A percentile compares a stretch with the other conserved stretches of the same genome.
phyloP scores from a whole-genome alignment of 2,888 invertebrate species.

The Agelastica alni region DNA sequence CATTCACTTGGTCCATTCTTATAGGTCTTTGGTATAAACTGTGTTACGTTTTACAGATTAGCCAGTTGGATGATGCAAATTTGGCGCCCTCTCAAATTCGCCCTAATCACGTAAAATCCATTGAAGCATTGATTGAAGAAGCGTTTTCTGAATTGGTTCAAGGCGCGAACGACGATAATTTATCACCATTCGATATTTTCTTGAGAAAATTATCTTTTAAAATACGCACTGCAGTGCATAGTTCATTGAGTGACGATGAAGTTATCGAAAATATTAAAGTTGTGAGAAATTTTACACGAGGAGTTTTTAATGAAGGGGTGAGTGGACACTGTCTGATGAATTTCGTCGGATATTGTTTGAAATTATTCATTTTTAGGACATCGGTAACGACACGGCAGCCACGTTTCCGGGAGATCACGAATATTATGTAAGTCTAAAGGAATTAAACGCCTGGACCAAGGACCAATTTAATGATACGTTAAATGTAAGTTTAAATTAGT shows the following conservation, averaged over 20 bases:
- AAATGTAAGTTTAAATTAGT: slow-evolving; percentile 32
- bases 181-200: slow-evolving; percentile 41
- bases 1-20: no score
- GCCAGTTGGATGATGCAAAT: neutral
- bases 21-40: no score
- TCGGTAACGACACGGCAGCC: slow-evolving; percentile 14
- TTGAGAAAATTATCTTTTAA: slow-evolving; percentile 41
- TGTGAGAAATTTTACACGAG: slow-evolving; percentile 44
- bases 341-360: no score
- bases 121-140: slow-evolving; percentile 41
- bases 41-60: no score
- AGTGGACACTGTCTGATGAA: no score
- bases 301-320: slow-evolving; percentile 44
- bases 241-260: slow-evolving; percentile 36
- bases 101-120: slow-evolving; percentile 25
- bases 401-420: neutral
- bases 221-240: slow-evolving; percentile 36
- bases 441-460: slow-evolving; percentile 43
- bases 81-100: slow-evolving; percentile 37
- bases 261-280: slow-evolving; percentile 41
- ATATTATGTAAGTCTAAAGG: slow-evolving; percentile 27
- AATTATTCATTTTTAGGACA: slow-evolving; percentile 29
- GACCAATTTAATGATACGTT: slow-evolving; percentile 38
- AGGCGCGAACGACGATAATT: neutral
- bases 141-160: slow-evolving; percentile 33